Evolutionary conservation across 2,888 invertebrate species (phyloP), one percentile per base, ranked within the genome.

Genomic region (Spodoptera picta): DNA sequence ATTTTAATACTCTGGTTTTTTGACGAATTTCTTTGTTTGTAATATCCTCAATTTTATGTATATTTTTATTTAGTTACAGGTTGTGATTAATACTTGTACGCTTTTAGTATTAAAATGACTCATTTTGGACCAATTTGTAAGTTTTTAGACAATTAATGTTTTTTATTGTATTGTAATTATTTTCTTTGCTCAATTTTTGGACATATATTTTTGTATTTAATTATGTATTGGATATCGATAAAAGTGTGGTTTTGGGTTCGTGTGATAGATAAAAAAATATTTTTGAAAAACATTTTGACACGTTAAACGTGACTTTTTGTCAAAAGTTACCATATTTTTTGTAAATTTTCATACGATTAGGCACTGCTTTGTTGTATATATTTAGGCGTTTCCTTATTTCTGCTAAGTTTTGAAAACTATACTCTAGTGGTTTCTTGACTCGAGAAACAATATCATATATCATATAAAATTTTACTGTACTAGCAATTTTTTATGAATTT

Each of bases 281-380:
- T 31, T 53, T 51, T 65, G 60, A 48, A 48, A 53, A 48, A 4
- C 6, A 4, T 44, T 50, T 49, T 57, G 43, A 57, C 50, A 45
- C 59, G 55, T 61, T 42, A 44, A 50, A 48, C 31, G 60, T 53
- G 59, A 57, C 43, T 61, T 73, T 67, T 67, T 59, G 41, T 52
- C 53, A 60, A 72, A 69, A 49, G 69, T 69, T 77, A 69, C 59
- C 56, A 64, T 61, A 49, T 60, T 56, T 14, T 65, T 65, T 52
- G 48, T 44, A 57, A 44, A 51, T 10, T 49, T 53, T 52, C 60
- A 47, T 69, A 46, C 45, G 54, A 48, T 51, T 55, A 59, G 41
- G 23, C 44, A 49, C 42, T 6, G 42, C 60, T 72, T 66, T 77
- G 76, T 66, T 77, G 76, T 79, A 77, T n/a, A 79, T 75, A 78